Base-by-base conservation (phyloP, 64 coral and sea anemone genomes). In the Stichodactyla mertensii region DNA sequence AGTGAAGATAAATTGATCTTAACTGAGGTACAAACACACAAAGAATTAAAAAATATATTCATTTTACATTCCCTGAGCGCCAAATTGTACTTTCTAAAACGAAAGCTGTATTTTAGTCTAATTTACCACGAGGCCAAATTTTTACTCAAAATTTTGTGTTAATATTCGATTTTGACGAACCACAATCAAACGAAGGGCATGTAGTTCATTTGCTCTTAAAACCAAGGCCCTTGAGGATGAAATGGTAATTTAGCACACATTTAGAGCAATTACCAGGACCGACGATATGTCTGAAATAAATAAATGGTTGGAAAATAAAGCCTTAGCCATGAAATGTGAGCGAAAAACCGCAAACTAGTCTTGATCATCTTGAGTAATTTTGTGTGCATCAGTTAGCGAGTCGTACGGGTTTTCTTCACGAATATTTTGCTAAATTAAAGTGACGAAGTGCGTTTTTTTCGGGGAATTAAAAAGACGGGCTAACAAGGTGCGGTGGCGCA, bases 271-370 rank as follows among this genome's bases (percentile, higher is more conserved):
- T 74, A 74, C 69, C 9, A 7, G 24, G 6, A n/a, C 69, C 69
- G 69, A 74, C 69, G 69, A 74, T 74, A 74, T 28, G 69, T 74
- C 69, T 74, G 23, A 74, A 13, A 13, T 23, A 13, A 74, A 74
- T 31, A 74, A 69, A 74, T 74, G 69, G 24, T 74, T 74, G 69
- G 11, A 74, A 74, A 74, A 74, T 74, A 74, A 74, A 74, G 69
- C 4, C 24, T 9, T 74, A 26, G n/a, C 69, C 69, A 8, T 74
- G 69, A 74, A 74, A 74, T 74, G 69, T 74, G 69, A 23, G 69
- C 69, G 69, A 74, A 23, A 74, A 74, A 74, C 69, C 69, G 26
- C 69, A 74, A 74, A 74, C n/a, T 11, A 74, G 7, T 31, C 69
- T 31, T 31, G 69, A 36, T 31, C 69, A 31, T 10, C 4, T 74